These are phyloP conservation scores for Cyrtorhinus lividipennis DNA, from an alignment of 1,140 invertebrate genomes.

Conservation along the genomic window DNA sequence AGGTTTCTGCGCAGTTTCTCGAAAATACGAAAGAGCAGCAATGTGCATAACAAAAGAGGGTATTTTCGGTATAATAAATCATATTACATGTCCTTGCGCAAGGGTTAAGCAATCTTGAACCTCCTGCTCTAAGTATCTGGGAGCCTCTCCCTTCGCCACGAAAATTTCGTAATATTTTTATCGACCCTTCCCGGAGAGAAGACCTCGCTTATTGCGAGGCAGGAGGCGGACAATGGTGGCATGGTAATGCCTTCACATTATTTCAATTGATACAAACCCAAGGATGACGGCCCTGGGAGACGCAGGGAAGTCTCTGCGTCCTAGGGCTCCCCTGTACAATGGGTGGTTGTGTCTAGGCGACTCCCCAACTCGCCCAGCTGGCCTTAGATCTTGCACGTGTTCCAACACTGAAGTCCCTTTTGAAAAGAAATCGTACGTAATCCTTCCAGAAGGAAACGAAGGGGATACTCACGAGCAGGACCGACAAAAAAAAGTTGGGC, in stretches of 20 bases:
- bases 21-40: too few relatives aligned
- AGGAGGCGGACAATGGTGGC: background rate
- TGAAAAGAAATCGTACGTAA: background rate
- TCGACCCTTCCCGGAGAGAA: background rate
- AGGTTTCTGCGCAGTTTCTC: too few relatives aligned
- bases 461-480: too few relatives aligned
- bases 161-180: conserved; percentile 9
- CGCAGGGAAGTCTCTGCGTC: background rate
- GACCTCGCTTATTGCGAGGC: background rate
- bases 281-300: background rate
- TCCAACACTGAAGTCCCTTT: conserved; percentile 3
- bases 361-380: conserved; percentile 3
- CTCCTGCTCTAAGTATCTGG: background rate
- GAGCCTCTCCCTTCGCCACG: background rate
- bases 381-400: background rate
- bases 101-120: background rate
- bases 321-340: background rate
- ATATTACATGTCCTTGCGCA: too few relatives aligned
- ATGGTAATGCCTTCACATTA: background rate
- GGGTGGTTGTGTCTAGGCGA: conserved; percentile 1
- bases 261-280: conserved; percentile 10
- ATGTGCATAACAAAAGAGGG: too few relatives aligned
- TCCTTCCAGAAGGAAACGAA: too few relatives aligned
- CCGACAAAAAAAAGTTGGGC: too few relatives aligned
- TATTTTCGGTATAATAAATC: too few relatives aligned